Conservation (phyloP, 2,888 invertebrate genomes). For the Panopea generosa region DNA sequence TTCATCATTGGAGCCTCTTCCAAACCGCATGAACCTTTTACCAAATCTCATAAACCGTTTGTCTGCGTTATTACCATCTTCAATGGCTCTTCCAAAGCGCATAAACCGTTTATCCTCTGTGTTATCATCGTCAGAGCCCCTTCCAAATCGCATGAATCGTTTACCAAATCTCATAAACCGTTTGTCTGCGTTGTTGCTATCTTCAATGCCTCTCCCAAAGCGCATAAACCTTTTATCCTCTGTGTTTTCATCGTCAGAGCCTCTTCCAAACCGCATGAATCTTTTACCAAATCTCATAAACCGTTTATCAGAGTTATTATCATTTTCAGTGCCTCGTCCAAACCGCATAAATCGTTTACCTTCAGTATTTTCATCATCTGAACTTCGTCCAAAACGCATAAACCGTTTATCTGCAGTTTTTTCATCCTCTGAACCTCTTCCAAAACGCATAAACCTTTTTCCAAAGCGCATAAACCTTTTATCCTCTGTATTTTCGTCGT, state of each 20-base stretch:
- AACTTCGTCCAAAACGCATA: constrained; percentile 69
- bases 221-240: constrained; percentile 71
- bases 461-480: constrained; percentile 75
- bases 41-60: constrained; percentile 73
- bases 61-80: constrained; percentile 67
- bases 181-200: constrained; percentile 65
- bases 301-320: constrained; percentile 63
- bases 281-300: constrained; percentile 67
- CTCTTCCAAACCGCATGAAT: constrained; percentile 75
- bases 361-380: constrained; percentile 15
- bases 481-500: constrained; percentile 60
- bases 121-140: constrained; percentile 58
- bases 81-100: constrained; percentile 70
- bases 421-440: constrained; percentile 47
- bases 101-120: constrained; percentile 72
- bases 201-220: constrained; percentile 67
- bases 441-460: constrained; percentile 69
- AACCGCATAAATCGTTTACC: constrained; percentile 34
- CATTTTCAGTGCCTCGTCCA: constrained; percentile 4
- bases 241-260: constrained; percentile 41
- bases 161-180: constrained; percentile 73
- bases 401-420: constrained; percentile 66
- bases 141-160: constrained; percentile 72
- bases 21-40: constrained; percentile 75
- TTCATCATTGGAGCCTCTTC: constrained; percentile 37